Conservation (phyloP, 2,797 vertebrate genomes). For the Smutsia temminckii region DNA sequence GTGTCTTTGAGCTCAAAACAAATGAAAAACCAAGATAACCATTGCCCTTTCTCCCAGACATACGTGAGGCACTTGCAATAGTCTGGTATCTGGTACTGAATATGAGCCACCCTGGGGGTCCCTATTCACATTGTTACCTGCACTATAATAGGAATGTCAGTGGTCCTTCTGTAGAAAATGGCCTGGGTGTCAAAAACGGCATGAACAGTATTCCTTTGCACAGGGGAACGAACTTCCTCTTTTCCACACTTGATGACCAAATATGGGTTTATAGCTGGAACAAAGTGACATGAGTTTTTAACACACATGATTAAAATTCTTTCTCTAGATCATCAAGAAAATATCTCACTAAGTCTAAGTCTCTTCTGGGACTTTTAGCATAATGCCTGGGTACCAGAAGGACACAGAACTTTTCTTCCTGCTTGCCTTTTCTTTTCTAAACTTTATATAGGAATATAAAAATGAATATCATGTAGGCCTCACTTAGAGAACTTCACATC, state of each 20-base stretch:
- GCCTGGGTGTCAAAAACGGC: conserved; percentile 89
- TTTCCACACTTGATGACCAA: conserved; percentile 93
- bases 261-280: conserved; percentile 92
- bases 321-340: conserved; percentile 51
- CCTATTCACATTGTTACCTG: conserved; percentile 86
- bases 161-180: conserved; percentile 93
- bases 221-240: conserved; percentile 82
- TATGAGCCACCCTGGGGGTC: background rate
- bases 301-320: background rate
- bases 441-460: conserved; percentile 23
- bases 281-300: conserved; percentile 45
- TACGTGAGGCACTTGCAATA: background rate
- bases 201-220: conserved; percentile 85
- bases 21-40: background rate
- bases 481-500: background rate
- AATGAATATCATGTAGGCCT: background rate
- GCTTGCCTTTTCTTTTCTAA: background rate
- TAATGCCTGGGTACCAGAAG: background rate
- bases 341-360: background rate
- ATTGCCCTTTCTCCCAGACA: background rate
- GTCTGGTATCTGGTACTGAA: background rate
- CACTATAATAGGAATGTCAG: conserved; percentile 89
- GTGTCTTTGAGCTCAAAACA: background rate
- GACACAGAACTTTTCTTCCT: background rate
- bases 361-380: background rate